A percentile compares a stretch with the other conserved stretches of the same genome.
Conservation (phyloP, 2,113 vertebrate genomes). For the Coregonus clupeaformis region DNA sequence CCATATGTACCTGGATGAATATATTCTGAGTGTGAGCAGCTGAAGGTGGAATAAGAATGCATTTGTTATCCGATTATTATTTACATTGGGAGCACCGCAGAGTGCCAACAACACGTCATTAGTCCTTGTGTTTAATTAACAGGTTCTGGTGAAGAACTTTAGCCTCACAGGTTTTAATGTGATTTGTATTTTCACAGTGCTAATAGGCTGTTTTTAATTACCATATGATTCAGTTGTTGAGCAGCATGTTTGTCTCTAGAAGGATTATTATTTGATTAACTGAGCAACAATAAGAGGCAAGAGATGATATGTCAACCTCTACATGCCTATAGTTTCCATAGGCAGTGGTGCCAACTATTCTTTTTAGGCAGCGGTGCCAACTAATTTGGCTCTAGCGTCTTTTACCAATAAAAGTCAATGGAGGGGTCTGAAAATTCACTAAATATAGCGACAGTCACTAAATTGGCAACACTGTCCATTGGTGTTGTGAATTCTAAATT, state of each 20-base stretch:
- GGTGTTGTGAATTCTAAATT: background rate
- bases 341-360: too few species aligned
- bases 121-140: constrained; percentile 37
- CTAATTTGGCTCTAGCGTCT: too few species aligned
- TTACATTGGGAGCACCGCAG: constrained; percentile 8
- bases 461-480: background rate
- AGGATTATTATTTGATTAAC: background rate
- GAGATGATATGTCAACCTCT: background rate
- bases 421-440: too few species aligned
- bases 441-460: too few species aligned
- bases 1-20: background rate
- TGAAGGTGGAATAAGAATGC: constrained; percentile 4
- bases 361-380: too few species aligned
- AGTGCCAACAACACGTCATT: constrained; percentile 25
- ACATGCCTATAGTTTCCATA: background rate
- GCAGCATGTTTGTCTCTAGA: background rate
- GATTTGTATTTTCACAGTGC: constrained; percentile 15
- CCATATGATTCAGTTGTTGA: constrained; percentile 1
- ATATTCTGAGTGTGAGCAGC: background rate
- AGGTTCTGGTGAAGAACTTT: constrained; percentile 17
- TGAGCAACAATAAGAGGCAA: background rate
- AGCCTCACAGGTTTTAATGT: constrained; percentile 12
- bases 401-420: too few species aligned
- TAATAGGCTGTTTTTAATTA: constrained; percentile 33
- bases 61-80: constrained; percentile 20